phyloP scores from a whole-genome alignment of 1,140 invertebrate genomes.

The Eriocheir sinensis region DNA sequence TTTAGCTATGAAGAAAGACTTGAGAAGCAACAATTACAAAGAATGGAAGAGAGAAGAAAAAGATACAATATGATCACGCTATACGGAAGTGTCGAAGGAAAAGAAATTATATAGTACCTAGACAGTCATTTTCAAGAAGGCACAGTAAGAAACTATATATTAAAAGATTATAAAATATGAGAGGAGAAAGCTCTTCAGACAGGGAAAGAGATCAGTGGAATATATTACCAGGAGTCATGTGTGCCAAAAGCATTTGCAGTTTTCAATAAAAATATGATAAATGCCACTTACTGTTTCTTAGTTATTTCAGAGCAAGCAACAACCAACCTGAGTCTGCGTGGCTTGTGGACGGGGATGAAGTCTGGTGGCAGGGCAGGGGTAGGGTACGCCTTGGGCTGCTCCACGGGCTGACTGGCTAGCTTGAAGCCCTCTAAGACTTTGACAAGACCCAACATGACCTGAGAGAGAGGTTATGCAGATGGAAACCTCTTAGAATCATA shows the following conservation, averaged over 20 bases:
- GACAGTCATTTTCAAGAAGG: too few relatives aligned
- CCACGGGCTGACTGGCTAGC: conserved; percentile 18
- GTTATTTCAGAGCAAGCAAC: too few relatives aligned
- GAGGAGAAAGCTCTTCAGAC: too few relatives aligned
- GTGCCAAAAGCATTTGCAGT: too few relatives aligned
- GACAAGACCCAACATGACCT: conserved; percentile 29
- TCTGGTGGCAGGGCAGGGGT: neutral
- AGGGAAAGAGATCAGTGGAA: too few relatives aligned
- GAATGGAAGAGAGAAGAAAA: neutral
- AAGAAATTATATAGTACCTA: neutral
- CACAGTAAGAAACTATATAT: too few relatives aligned
- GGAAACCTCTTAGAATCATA: neutral
- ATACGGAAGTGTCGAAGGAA: neutral
- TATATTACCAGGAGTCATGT: too few relatives aligned
- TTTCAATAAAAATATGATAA: too few relatives aligned
- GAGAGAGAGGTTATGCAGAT: neutral
- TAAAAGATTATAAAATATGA: too few relatives aligned
- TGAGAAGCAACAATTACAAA: too few relatives aligned
- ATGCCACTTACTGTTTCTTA: too few relatives aligned
- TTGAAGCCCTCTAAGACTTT: conserved; percentile 37
- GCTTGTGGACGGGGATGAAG: conserved; percentile 28
- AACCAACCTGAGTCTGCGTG: conserved; percentile 44
- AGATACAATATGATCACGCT: neutral
- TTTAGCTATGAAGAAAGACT: too few relatives aligned
- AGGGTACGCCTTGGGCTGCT: conserved; percentile 31